Conservation (phyloP, 2,797 vertebrate genomes). For the Limosa lapponica region DNA sequence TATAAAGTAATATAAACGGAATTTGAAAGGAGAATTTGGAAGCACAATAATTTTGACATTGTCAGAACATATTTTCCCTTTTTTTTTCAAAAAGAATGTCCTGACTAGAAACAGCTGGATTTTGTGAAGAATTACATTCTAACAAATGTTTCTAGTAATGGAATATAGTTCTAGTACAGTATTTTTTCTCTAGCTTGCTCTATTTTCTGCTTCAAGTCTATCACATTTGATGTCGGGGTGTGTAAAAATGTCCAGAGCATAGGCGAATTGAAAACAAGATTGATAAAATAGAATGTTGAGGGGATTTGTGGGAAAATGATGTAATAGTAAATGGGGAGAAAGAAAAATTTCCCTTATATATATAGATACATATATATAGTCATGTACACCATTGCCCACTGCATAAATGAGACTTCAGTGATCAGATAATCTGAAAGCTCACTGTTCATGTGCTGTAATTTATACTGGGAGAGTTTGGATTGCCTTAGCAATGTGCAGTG, state of each 20-base stretch:
- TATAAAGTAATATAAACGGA: neutral
- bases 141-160: neutral
- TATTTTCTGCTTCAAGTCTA: neutral
- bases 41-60: slow-evolving; percentile 40
- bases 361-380: neutral
- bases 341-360: neutral
- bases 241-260: neutral
- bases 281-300: accelerated
- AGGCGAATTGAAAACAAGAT: neutral
- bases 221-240: neutral
- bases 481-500: neutral
- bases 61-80: slow-evolving; percentile 11
- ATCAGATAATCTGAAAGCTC: neutral
- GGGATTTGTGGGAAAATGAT: neutral
- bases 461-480: neutral
- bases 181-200: neutral
- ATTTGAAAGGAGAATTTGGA: slow-evolving; percentile 29
- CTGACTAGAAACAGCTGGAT: neutral
- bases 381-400: neutral
- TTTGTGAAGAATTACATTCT: neutral
- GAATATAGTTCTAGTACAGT: neutral
- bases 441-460: neutral
- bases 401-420: neutral
- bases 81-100: neutral
- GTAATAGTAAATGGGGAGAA: neutral